Evolutionary conservation across 2,797 vertebrate species (phyloP).

Genomic region (Cyclopterus lumpus): DNA sequence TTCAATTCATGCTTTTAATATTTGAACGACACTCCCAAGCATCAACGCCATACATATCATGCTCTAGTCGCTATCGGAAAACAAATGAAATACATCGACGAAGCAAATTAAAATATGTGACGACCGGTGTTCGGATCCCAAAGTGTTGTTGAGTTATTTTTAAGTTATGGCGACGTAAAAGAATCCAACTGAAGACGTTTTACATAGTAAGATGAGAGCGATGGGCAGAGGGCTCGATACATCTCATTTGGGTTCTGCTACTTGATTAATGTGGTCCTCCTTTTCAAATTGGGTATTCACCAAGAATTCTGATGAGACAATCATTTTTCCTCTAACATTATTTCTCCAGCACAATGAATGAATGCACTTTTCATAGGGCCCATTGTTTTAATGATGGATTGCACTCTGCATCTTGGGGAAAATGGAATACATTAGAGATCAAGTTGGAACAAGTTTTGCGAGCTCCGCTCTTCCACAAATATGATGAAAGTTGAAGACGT

Average conservation of each 20-base stretch:
- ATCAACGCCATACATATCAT: no score
- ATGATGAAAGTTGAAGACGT: slow-evolving; percentile 15
- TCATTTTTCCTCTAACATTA: slow-evolving; percentile 52
- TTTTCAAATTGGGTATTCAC: slow-evolving; percentile 35
- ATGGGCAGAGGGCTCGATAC: slow-evolving; percentile 10
- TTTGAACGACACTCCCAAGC: no score
- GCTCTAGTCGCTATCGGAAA: no score
- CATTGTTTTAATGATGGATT: slow-evolving; percentile 74
- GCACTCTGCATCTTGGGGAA: slow-evolving; percentile 20
- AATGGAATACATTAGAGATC: slow-evolving; percentile 53
- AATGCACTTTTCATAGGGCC: slow-evolving; percentile 34
- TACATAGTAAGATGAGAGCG: not conserved
- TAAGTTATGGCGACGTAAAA: no score
- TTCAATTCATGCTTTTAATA: no score
- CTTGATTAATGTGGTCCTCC: slow-evolving; percentile 68
- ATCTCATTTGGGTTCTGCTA: slow-evolving; percentile 40
- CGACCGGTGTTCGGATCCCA: no score
- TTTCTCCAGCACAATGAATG: slow-evolving; percentile 43
- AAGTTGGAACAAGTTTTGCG: slow-evolving; percentile 49
- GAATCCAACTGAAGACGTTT: no score
- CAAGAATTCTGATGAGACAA: slow-evolving; percentile 67
- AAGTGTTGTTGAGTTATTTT: no score
- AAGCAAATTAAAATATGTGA: no score
- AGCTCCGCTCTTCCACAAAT: slow-evolving; percentile 22
- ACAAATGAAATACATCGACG: no score